These are phyloP conservation scores for Erinaceus europaeus DNA, from an alignment of 2,113 vertebrate genomes.

Conservation along the genomic window DNA sequence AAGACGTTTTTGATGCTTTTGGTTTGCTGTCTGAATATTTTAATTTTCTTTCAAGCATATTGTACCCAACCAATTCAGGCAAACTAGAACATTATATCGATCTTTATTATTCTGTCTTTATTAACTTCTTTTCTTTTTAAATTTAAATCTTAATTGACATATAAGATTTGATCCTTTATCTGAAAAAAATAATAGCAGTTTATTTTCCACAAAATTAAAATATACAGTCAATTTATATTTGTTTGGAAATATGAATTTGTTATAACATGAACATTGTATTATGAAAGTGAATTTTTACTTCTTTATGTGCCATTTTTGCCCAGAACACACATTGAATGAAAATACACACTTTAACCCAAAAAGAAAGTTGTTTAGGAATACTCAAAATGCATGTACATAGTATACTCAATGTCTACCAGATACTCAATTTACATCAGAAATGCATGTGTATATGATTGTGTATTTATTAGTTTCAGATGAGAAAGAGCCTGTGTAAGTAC, in stretches of 20 bases:
- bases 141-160: not conserved
- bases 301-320: not conserved
- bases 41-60: not conserved
- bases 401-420: not conserved
- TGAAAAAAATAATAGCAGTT: constrained; percentile 18
- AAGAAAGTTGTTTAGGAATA: not conserved
- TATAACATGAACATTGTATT: not conserved
- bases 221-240: not conserved
- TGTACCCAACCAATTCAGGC: not conserved
- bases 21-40: not conserved
- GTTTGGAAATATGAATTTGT: not conserved
- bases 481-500: not conserved
- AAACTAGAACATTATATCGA: not conserved
- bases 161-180: not conserved
- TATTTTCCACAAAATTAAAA: not conserved
- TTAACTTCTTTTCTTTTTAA: constrained; percentile 18
- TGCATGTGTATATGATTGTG: not conserved
- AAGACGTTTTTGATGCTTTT: not conserved
- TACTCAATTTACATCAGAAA: not conserved
- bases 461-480: not conserved
- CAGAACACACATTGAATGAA: not conserved
- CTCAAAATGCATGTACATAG: not conserved
- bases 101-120: not conserved
- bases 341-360: not conserved
- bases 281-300: not conserved